Evolutionary conservation across 1,140 invertebrate species (phyloP), one percentile per base, ranked within the genome.

Genomic region (Schlechtendalia chinensis): DNA sequence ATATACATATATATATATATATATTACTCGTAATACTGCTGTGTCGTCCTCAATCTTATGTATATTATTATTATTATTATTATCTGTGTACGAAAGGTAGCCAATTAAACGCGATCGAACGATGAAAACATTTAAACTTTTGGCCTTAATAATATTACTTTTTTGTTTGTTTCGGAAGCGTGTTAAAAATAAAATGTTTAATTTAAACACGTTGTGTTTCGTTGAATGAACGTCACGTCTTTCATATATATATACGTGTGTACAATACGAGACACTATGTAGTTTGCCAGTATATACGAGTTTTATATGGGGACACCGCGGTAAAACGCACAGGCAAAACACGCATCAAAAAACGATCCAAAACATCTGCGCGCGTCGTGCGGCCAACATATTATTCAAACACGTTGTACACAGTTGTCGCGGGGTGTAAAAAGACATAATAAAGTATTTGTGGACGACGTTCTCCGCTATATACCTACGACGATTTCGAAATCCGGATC

Each of bases 51-150:
- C n/a, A n/a, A n/a, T n/a, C n/a, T n/a, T n/a, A 3, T 27, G 27
- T n/a, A 61, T 39, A 39, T 39, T 8, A 8, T 39, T 39, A 8
- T 39, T 39, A 39, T 39, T 39, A 39, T 39, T 39, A 39, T 39
- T 39, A 39, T 39, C 8, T 8, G 32, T 12, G n/a, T 1, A 27
- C 39, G 0, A 11, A 19, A 12, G 32, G 63, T 69, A 19, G 67
- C 67, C 67, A 29, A 71, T 53, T 71, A 71, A 53, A 71, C 8
- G 27, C 67, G 67, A 71, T 71, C 67, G 67, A 53, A 53, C 24
- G 6, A 19, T 19, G 11, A 3, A 71, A n/a, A 67, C 6, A 16
- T 67, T 12, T 39, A 39, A 45, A n/a, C 6, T 32, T 65, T 65
- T 65, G 32, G 32, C 63, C 10, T 22, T 45, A 17, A 71, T 16